Conservation (phyloP, 2,888 invertebrate genomes). For the Liposcelis brunnea region DNA sequence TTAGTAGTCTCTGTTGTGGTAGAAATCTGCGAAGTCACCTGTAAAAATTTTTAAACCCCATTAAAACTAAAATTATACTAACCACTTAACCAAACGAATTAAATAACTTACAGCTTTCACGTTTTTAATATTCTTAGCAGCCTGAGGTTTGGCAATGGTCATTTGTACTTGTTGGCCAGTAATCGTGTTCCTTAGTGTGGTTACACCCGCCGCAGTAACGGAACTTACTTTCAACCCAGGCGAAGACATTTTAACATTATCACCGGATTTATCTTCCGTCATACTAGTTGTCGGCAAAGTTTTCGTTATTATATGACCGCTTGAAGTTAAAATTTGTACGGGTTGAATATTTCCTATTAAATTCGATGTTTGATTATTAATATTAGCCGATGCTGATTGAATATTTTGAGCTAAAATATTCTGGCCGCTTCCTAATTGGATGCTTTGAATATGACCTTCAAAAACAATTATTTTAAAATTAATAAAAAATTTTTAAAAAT, state of each 20-base stretch:
- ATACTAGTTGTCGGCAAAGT: conserved; percentile 1
- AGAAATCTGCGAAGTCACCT: neutral
- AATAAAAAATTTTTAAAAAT: too few relatives aligned
- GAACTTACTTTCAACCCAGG: too few relatives aligned
- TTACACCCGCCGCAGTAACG: neutral
- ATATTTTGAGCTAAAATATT: conserved; percentile 4
- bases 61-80: too few relatives aligned
- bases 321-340: conserved; percentile 3
- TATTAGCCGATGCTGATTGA: neutral
- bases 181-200: neutral
- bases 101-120: neutral
- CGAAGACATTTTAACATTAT: too few relatives aligned
- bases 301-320: conserved; percentile 2
- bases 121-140: neutral
- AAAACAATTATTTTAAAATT: too few relatives aligned
- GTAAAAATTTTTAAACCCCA: too few relatives aligned
- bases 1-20: neutral
- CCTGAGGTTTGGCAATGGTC: neutral
- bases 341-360: conserved; percentile 4
- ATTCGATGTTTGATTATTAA: neutral
- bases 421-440: conserved; percentile 2
- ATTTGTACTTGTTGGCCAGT: neutral
- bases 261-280: neutral
- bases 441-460: conserved; percentile 7
- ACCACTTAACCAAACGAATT: too few relatives aligned